Base-by-base conservation (phyloP, 1,140 invertebrate species). In the Vollenhovia emeryi region DNA sequence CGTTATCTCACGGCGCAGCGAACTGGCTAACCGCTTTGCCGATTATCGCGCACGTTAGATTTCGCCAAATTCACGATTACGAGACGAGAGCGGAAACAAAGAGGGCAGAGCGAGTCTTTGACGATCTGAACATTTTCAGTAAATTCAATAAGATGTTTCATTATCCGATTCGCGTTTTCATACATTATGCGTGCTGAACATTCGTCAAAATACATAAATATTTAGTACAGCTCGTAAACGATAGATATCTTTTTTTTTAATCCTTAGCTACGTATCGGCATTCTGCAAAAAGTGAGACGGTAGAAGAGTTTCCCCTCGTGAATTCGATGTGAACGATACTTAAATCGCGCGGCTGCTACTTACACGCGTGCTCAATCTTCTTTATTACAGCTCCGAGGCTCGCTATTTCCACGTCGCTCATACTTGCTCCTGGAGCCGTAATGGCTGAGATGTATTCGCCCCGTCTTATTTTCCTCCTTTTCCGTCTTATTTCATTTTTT, bases 321-420 rank as follows among this genome's bases (percentile, higher is more conserved):
- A 50, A 66, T 64, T 36, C 60, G 21, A 55, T 82, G 66, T 71
- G 78, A 82, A 71, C 50, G 50, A 33, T 8, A 71, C 78, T 82
- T 71, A 57, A 82, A 30, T 50, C 60, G 48, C 60, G 33, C 36
- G 66, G 36, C 48, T 71, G 78, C 64, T 57, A 57, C 66, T 82
- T 82, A 82, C 33, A 82, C 50, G 78, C 78, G 66, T 71, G 66
- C 64, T 57, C 48, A 71, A 82, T 82, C 78, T 71, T 68, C 66
- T 82, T 71, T 82, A 82, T 82, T 82, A 71, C 33, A 57, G 64
- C 78, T 71, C 48, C 33, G 62, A 80, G 64, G 64, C 48, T 80
- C 64, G 78, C 78, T 33, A 71, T 82, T 82, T 82, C 36, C 66
- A 82, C 78, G 78, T 82, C 78, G 66, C 66, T 82, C 78, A 55